phyloP scores from a whole-genome alignment of 2,797 vertebrate genomes.

The Muraenolepis orangiensis region DNA sequence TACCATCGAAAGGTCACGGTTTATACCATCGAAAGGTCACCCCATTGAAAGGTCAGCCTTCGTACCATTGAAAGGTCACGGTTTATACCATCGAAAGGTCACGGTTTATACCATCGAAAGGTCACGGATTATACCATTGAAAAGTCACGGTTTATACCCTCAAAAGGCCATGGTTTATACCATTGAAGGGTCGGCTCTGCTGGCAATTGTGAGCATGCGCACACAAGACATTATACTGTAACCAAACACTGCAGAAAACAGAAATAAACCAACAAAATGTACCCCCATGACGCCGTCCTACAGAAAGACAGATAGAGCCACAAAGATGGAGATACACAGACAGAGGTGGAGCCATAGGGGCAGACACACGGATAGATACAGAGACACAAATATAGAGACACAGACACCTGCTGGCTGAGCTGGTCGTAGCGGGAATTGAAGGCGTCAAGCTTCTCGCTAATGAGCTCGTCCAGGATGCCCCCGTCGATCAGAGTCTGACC shows the following conservation, averaged over 20 bases:
- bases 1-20: background rate
- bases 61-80: too few relatives aligned
- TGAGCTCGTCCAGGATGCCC: slow-evolving; percentile 95
- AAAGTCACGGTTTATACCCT: too few relatives aligned
- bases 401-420: slow-evolving; percentile 83
- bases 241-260: background rate
- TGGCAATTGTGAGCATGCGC: background rate
- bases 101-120: background rate
- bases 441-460: slow-evolving; percentile 91
- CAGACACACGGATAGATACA: slow-evolving; percentile 3
- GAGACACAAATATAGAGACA: background rate
- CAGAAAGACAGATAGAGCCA: background rate
- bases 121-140: too few relatives aligned
- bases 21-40: background rate
- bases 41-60: too few relatives aligned
- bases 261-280: background rate
- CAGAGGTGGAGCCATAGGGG: background rate
- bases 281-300: background rate
- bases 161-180: background rate
- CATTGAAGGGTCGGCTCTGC: background rate
- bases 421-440: slow-evolving; percentile 91
- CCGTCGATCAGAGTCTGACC: slow-evolving; percentile 97
- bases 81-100: background rate
- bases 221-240: background rate
- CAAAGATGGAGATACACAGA: background rate